Evolutionary conservation across 1,140 invertebrate species (phyloP).

Genomic region (Bursaphelenchus mucronatus): DNA sequence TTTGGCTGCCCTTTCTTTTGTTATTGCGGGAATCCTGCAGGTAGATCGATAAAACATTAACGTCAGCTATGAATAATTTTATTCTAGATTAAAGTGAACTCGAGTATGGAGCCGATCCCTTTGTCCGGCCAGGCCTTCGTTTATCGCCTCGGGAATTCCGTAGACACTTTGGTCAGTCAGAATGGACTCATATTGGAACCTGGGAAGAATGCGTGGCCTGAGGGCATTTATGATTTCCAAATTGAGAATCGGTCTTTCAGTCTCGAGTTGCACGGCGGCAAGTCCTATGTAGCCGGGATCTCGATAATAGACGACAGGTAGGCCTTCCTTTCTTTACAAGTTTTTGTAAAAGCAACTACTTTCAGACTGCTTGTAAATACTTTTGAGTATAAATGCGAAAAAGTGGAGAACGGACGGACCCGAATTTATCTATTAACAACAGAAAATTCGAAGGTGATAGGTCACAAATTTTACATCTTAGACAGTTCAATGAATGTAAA

Average conservation of each 20-base stretch:
- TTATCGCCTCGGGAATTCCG: conserved; percentile 33
- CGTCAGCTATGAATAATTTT: no score
- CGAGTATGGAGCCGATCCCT: conserved; percentile 38
- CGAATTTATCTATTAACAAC: conserved; percentile 43
- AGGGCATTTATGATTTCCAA: conserved; percentile 32
- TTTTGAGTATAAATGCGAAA: conserved; percentile 52
- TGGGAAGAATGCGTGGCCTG: conserved; percentile 31
- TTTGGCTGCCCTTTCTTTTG: conserved; percentile 45
- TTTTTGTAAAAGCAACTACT: background rate
- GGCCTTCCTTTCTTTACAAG: no score
- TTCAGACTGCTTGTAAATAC: conserved; percentile 1
- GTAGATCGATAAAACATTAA: conserved; percentile 55
- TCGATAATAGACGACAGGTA: no score
- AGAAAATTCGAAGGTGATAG: conserved; percentile 26
- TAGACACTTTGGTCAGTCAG: conserved; percentile 11
- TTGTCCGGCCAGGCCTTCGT: conserved; percentile 31
- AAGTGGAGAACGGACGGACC: conserved; percentile 54
- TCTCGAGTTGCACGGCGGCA: no score
- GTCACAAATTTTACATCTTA: conserved; percentile 30
- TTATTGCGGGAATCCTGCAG: conserved; percentile 46
- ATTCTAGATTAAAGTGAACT: conserved; percentile 40
- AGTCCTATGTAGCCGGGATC: no score
- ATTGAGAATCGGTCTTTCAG: background rate
- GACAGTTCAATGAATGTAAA: conserved; percentile 33
- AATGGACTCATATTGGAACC: conserved; percentile 9